A percentile compares a stretch with the other conserved stretches of the same genome.
These are phyloP conservation scores for Gryon sp. DNA, from an alignment of 1,140 invertebrate species.

Conservation along the genomic window DNA sequence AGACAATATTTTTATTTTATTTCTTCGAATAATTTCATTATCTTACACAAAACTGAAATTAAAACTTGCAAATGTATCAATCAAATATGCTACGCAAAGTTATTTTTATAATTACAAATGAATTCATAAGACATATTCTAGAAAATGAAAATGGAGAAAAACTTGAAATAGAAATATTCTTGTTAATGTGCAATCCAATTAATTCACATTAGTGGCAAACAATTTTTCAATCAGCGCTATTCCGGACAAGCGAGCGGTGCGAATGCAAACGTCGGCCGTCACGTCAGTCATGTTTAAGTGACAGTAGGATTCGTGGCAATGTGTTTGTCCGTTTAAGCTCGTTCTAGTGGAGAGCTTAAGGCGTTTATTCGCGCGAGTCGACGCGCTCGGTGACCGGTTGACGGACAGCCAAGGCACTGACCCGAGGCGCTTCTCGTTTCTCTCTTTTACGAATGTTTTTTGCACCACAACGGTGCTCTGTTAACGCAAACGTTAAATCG, in stretches of 20 bases:
- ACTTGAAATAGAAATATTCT: neutral
- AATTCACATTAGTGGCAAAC: constrained; percentile 20
- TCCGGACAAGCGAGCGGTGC: neutral
- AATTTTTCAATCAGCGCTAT: constrained; percentile 30
- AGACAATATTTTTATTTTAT: too few relatives aligned
- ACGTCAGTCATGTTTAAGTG: constrained; percentile 47
- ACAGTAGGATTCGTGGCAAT: constrained; percentile 50
- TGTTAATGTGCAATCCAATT: constrained; percentile 22
- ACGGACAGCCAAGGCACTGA: constrained; percentile 64
- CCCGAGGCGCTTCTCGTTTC: constrained; percentile 61
- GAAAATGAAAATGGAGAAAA: too few relatives aligned
- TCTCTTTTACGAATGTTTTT: constrained; percentile 58
- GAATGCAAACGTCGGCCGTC: constrained; percentile 17
- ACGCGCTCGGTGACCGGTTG: constrained; percentile 64
- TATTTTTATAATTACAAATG: too few relatives aligned
- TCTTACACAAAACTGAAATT: too few relatives aligned
- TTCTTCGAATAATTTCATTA: too few relatives aligned
- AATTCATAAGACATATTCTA: too few relatives aligned
- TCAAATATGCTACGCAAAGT: too few relatives aligned
- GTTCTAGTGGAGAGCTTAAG: constrained; percentile 52
- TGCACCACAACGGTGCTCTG: constrained; percentile 40
- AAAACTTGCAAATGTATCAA: too few relatives aligned
- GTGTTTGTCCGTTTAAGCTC: constrained; percentile 54
- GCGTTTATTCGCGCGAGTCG: constrained; percentile 64
- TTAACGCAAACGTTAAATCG: constrained; percentile 59